Evolutionary conservation across 2,888 invertebrate species (phyloP), one percentile per base, ranked within the genome.

Genomic region (Heliconius ismenius): DNA sequence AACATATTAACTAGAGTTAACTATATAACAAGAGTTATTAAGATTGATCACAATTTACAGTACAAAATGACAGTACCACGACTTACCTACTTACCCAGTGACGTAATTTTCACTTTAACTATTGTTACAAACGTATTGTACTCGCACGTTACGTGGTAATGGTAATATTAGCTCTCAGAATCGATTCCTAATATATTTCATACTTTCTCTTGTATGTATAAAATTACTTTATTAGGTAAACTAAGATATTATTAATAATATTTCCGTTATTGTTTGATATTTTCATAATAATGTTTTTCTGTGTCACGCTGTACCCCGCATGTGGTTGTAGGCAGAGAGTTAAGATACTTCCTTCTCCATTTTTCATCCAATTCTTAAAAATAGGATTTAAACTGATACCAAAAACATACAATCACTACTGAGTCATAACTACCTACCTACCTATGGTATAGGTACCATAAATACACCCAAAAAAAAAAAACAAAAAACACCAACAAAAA

Each of bases 41-140:
- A 58, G n/a, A 58, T 54, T 54, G 69, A 69, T 69, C 54, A 10
- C 18, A 49, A 49, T 6, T 49, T 6, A 43, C n/a, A 70, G 28
- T 7, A 70, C 49, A 69, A 69, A 69, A 69, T 70, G n/a, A 32
- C 69, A 70, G 32, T 32, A 32, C 54, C 69, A 70, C 54, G 69
- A 70, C 1, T 70, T 70, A 58, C 70, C 54, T 58, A 58, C n/a
- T n/a, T 58, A 36, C 54, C 15, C 9, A 24, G 39, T 67, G 67
- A 67, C 67, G 67, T 67, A 67, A 67, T 39, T 67, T 28, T 18
- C 24, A 39, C 24, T 24, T n/a, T 67, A 39, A 43, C 24, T 67
- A 67, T 67, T 67, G 39, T 67, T n/a, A 13, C 1, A 43, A 18
- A 65, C n/a, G 39, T 24, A 67, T 26, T 67, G 67, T 67, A n/a